phyloP scores from a whole-genome alignment of 2,797 vertebrate genomes.

The Poecilia wingei region DNA sequence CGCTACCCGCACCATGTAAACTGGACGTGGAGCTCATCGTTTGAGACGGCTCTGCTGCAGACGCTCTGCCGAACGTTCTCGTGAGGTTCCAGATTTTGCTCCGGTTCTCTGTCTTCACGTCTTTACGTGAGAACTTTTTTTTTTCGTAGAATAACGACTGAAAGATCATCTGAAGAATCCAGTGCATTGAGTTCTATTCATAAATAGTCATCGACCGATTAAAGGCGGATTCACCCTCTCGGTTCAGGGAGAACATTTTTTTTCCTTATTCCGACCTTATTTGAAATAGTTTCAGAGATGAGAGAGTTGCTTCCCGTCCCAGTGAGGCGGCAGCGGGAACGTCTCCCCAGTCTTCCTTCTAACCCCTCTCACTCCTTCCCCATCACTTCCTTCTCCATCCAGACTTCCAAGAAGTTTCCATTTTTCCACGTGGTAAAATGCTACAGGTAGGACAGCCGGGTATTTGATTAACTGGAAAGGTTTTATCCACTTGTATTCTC shows the following conservation, averaged over 20 bases:
- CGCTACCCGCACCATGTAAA: slow-evolving; percentile 67
- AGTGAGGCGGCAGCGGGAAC: slow-evolving; percentile 53
- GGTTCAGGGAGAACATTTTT: fast-evolving
- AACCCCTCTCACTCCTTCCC: slow-evolving; percentile 59
- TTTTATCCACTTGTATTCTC: neutral
- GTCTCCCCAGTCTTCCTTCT: slow-evolving; percentile 63
- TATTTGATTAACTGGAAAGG: neutral
- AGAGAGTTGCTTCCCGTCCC: slow-evolving; percentile 70
- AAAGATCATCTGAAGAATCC: neutral
- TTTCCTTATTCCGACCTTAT: neutral
- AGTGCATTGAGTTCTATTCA: neutral
- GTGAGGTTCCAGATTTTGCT: slow-evolving; percentile 36
- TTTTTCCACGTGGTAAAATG: slow-evolving; percentile 92
- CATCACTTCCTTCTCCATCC: slow-evolving; percentile 78
- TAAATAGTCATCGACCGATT: neutral
- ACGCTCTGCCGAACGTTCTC: slow-evolving; percentile 73
- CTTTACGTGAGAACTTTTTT: neutral
- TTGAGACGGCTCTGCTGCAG: slow-evolving; percentile 63
- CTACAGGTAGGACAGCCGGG: slow-evolving; percentile 87
- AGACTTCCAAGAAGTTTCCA: slow-evolving; percentile 92
- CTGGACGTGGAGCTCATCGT: slow-evolving; percentile 71
- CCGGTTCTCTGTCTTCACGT: neutral
- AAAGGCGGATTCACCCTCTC: neutral
- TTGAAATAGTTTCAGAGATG: slow-evolving; percentile 57
- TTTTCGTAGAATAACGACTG: neutral